Percentiles rank a stretch among this genome's conserved stretches.
Conservation (phyloP, 2,888 invertebrate genomes). For the Lithophane semibrunnea region DNA sequence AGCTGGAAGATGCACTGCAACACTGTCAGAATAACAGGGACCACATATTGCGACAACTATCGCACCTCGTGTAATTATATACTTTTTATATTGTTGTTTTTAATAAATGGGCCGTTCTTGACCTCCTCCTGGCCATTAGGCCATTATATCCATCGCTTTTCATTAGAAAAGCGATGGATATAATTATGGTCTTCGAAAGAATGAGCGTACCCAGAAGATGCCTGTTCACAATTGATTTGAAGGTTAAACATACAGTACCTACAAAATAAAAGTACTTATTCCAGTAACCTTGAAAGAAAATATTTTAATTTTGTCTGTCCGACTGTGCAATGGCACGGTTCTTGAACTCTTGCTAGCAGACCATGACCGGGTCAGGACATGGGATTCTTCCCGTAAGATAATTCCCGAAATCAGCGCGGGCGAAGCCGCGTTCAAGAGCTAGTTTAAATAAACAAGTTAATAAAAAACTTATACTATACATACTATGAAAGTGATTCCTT, state of each 20-base stretch:
- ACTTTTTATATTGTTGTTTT: neutral
- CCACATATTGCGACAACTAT: constrained; percentile 93
- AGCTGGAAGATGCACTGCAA: constrained; percentile 91
- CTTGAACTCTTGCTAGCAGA: neutral
- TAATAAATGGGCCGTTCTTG: too few relatives aligned
- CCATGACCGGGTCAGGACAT: neutral
- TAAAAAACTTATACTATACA: neutral
- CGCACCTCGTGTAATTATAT: constrained; percentile 94
- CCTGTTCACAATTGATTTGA: neutral
- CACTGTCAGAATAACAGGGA: constrained; percentile 91
- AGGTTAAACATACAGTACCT: neutral
- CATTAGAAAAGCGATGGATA: neutral
- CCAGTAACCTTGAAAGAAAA: neutral
- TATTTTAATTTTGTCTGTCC: neutral
- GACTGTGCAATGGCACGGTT: neutral
- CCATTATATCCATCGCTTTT: too few relatives aligned
- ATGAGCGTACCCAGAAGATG: neutral
- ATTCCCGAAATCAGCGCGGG: neutral
- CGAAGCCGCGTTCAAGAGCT: neutral
- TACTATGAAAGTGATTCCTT: neutral
- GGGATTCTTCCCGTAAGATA: neutral
- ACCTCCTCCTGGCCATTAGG: too few relatives aligned
- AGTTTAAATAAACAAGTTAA: neutral
- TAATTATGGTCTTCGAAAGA: neutral
- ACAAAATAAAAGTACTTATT: neutral